Percentiles rank a stretch among this genome's conserved stretches.
These are phyloP conservation scores for Pteropus alecto DNA, from an alignment of 2,113 vertebrate genomes.

Conservation along the genomic window DNA sequence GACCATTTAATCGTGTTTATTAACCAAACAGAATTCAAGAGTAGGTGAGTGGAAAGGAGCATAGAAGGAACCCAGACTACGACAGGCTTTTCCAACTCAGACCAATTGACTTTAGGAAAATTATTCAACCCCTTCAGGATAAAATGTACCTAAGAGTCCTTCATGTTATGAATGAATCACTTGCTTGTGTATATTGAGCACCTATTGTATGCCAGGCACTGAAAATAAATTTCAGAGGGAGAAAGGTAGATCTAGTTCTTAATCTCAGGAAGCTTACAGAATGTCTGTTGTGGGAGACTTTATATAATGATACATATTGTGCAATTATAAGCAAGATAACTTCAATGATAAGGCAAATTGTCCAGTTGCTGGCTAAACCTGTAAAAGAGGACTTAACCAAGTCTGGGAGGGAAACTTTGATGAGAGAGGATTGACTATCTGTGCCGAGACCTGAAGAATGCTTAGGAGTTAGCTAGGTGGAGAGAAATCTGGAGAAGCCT, in stretches of 20 bases:
- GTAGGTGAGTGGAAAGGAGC: background rate
- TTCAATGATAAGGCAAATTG: background rate
- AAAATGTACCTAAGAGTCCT: background rate
- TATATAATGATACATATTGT: background rate
- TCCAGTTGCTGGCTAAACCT: background rate
- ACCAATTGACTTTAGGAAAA: background rate
- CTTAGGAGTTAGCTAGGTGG: background rate
- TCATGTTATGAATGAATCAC: background rate
- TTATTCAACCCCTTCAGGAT: background rate
- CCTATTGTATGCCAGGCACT: background rate
- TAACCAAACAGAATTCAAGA: slow-evolving; percentile 2
- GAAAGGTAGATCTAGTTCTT: background rate
- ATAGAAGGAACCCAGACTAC: background rate
- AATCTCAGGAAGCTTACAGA: background rate
- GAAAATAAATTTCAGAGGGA: background rate
- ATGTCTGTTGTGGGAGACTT: background rate
- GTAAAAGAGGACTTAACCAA: background rate
- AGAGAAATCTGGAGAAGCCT: background rate
- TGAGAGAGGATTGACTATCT: background rate
- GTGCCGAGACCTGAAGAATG: background rate
- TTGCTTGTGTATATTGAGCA: background rate
- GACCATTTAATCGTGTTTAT: background rate
- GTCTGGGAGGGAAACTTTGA: background rate
- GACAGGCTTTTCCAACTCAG: background rate
- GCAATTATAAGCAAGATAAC: background rate